Evolutionary conservation across 2,113 vertebrate species (phyloP).

Genomic region (Lepus americanus): DNA sequence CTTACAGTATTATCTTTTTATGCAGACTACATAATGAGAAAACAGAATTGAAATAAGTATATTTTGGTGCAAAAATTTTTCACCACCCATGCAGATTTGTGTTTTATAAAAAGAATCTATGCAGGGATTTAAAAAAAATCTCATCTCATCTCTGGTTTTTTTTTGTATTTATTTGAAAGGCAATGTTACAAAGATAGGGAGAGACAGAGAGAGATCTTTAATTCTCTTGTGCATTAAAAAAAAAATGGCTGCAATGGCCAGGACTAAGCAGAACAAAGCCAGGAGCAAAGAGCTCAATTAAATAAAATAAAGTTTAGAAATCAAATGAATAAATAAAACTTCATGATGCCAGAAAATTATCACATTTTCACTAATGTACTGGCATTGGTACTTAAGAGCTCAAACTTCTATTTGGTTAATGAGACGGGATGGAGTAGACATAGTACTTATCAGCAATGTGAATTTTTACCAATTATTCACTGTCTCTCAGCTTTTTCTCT

Average conservation of each 20-base stretch:
- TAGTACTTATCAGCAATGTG: background rate
- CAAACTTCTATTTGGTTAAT: conserved; percentile 18
- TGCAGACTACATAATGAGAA: background rate
- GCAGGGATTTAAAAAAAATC: background rate
- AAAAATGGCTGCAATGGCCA: no score
- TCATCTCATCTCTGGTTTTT: background rate
- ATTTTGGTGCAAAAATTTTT: no score
- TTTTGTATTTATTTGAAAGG: background rate
- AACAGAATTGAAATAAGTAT: no score
- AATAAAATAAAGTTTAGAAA: background rate
- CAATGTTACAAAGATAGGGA: no score
- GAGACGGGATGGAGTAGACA: background rate
- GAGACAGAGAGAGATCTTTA: no score
- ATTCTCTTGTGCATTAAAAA: no score
- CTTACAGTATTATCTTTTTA: background rate
- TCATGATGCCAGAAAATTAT: background rate
- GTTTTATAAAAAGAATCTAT: no score
- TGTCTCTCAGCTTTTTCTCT: background rate
- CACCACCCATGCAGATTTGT: no score
- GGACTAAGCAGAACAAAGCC: no score
- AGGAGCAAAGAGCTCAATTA: no score
- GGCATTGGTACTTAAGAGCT: background rate
- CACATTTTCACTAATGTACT: background rate
- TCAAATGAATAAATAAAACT: conserved; percentile 6
- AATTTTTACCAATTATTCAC: background rate